Base-by-base conservation (phyloP, 2,888 invertebrate species). In the Gortyna flavago region DNA sequence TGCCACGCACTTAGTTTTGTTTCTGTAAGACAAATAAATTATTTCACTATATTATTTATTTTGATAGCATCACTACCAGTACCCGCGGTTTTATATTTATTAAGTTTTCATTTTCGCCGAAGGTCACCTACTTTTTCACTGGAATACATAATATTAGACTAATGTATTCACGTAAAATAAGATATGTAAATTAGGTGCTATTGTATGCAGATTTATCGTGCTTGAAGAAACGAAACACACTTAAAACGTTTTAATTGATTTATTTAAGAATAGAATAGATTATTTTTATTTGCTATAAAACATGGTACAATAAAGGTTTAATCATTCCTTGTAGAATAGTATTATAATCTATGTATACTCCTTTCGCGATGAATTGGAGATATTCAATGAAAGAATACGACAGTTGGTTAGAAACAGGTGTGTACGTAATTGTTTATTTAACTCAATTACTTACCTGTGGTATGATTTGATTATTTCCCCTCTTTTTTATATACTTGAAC, bases 161-260 rank as follows among this genome's bases (percentile, higher is more conserved):
- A 51, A 62, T 51, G 5, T 0, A 51, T 62, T 29, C 13, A 54
- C 8, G 6, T 54, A 13, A 44, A 3, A 18, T 54, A 13, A 44
- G 6, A 18, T 51, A 61, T 59, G 66, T 48, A 51, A 62, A 62
- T 35, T n/a, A 21, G 21, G 51, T 21, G 25, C 62, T 79, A 77
- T 76, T 77, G 54, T 64, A 69, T 62, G 51, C 38, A 29, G 62
- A 68, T 59, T 64, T 25, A 57, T 32, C 32, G 16, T 25, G 7
- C 73, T 8, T 29, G 3, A 41, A 25, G 21, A 72, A 44, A 74
- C 18, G 44, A 59, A 21, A 38, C 8, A 35, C 18, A 38, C 5
- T 29, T 29, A 38, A 16, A 51, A 38, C 16, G 44, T 25, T 9
- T 29, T 25, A 38, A 75, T 21, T 21, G 51, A 8, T 51, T 75